Base-by-base conservation (phyloP, 1,140 invertebrate species). In the Diabrotica undecimpunctata region DNA sequence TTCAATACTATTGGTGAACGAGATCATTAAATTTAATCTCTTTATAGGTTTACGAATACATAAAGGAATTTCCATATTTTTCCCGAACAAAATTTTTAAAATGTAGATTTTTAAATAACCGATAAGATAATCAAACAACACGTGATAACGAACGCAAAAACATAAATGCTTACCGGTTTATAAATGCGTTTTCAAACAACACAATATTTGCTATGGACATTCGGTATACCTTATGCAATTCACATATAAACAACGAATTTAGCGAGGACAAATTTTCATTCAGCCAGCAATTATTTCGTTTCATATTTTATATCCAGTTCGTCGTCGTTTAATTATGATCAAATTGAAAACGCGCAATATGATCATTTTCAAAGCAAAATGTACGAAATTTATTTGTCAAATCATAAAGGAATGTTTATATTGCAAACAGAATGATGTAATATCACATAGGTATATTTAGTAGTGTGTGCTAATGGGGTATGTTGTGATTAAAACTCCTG, bases 401-500 rank as follows among this genome's bases (percentile, higher is more conserved):
- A 71, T 74, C 67, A 70, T 74, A 70, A 74, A 73, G 74, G 72
- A 75, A 74, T 74, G 72, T 76, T 74, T 76, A 73, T 76, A 72
- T 74, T 73, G 64, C 67, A 62, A 62, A 63, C 68, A 63, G 61
- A 54, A 62, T 66, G 69, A 68, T 72, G 73, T 69, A 70, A 74
- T 72, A 72, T 69, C 66, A 62, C 69, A 71, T 74, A 75, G 74
- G 74, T 75, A 74, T 69, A 75, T 75, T 75, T 75, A 74, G 72
- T 75, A 74, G 68, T 46, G 41, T 46, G 72, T 63, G 68, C 68
- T 75, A 75, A 74, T 77, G 76, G 76, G 67, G 64, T 75, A 75
- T 75, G 71, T 75, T 75, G 74, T 75, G 75, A 78, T 78, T 78
- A 77, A 77, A 78, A 77, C 71, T 72, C 76, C 73, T 69, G 73